Percentiles rank a stretch among this genome's conserved stretches.
Conservation (phyloP, 2,888 invertebrate species). For the Hipparchia semele region DNA sequence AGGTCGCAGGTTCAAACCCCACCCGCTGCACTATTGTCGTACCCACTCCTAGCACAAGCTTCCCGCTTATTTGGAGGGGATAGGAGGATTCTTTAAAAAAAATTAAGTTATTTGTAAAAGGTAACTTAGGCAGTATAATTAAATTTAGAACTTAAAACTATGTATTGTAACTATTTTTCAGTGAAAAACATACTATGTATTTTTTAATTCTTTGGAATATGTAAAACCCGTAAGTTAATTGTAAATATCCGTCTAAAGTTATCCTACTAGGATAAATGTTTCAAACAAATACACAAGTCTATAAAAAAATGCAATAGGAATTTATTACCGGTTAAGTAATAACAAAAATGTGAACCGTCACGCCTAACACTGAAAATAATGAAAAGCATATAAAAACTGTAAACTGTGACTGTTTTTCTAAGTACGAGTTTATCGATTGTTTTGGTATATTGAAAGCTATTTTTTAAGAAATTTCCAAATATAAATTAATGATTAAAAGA, state of each 20-base stretch:
- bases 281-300: neutral
- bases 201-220: too few species aligned
- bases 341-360: conserved; percentile 8
- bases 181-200: too few species aligned
- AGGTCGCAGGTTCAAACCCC: too few species aligned
- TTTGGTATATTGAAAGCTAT: neutral
- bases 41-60: too few species aligned
- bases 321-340: neutral
- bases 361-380: conserved; percentile 7
- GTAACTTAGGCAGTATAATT: too few species aligned
- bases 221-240: too few species aligned
- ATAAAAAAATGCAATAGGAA: conserved; percentile 6
- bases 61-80: too few species aligned
- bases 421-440: neutral
- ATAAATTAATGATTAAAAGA: neutral
- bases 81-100: too few species aligned
- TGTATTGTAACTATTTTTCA: too few species aligned
- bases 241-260: neutral
- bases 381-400: conserved; percentile 6
- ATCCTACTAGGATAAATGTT: neutral
- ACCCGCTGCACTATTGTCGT: too few species aligned
- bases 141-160: too few species aligned
- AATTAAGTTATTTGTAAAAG: too few species aligned
- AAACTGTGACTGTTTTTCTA: conserved; percentile 14
- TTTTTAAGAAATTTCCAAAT: neutral